These are phyloP conservation scores for Lingula anatina DNA, from an alignment of 2,888 invertebrate species.

Conservation along the genomic window DNA sequence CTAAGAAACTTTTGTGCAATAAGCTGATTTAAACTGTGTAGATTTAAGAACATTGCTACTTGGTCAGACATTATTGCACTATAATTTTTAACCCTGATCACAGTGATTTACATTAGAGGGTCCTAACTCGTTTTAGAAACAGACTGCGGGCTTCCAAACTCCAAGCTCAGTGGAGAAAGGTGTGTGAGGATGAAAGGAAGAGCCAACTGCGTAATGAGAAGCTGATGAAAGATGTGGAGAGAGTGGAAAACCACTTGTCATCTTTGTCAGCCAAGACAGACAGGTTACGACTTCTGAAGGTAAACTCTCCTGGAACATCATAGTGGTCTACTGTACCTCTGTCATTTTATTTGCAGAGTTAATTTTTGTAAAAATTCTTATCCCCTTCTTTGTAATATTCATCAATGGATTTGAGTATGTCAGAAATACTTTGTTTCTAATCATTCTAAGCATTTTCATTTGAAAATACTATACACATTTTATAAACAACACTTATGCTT, in stretches of 20 bases:
- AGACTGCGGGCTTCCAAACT: slow-evolving; percentile 37
- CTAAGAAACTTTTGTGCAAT: not conserved
- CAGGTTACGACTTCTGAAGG: slow-evolving; percentile 37
- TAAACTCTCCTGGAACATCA: slow-evolving; percentile 6
- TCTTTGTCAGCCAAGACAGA: slow-evolving; percentile 33
- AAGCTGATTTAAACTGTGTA: too few relatives aligned
- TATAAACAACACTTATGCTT: too few relatives aligned
- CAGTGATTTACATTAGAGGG: too few relatives aligned
- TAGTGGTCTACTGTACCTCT: not conserved
- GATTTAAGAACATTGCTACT: too few relatives aligned
- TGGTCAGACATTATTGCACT: too few relatives aligned
- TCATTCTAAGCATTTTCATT: too few relatives aligned
- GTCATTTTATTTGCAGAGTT: not conserved
- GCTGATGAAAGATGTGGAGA: slow-evolving; percentile 36
- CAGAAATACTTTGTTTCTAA: too few relatives aligned
- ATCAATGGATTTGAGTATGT: too few relatives aligned
- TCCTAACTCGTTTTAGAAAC: slow-evolving; percentile 19
- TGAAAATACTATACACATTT: too few relatives aligned
- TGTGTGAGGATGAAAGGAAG: slow-evolving; percentile 44
- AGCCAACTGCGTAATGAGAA: slow-evolving; percentile 43
- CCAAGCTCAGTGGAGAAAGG: slow-evolving; percentile 45
- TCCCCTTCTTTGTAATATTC: too few relatives aligned
- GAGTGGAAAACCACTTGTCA: slow-evolving; percentile 36
- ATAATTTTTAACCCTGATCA: too few relatives aligned
- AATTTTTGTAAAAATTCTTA: too few relatives aligned